Evolutionary conservation across 1,140 invertebrate genomes (phyloP).

Genomic region (Dinothrombium tinctorium): DNA sequence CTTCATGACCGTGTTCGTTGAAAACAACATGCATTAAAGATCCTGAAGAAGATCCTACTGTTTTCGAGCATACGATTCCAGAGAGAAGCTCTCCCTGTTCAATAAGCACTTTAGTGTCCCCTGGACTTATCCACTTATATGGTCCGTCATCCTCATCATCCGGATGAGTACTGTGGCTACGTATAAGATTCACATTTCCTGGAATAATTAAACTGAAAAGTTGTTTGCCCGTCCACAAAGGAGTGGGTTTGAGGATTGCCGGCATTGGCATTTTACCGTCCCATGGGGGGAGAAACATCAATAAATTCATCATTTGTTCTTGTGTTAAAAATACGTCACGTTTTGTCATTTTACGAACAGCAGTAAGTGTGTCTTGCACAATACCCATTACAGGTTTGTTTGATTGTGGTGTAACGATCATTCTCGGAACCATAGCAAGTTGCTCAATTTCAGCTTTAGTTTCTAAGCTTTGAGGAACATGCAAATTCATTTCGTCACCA

Average conservation of each 20-base stretch:
- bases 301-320: conserved; percentile 92
- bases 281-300: conserved; percentile 98
- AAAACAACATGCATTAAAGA: conserved; percentile 93
- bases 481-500: conserved; percentile 99
- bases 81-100: conserved; percentile 83
- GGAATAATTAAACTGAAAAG: conserved; percentile 95
- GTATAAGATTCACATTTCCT: conserved; percentile 90
- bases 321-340: conserved; percentile 72
- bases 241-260: conserved; percentile 90
- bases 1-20: conserved; percentile 85
- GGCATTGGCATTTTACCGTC: conserved; percentile 96
- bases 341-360: conserved; percentile 98
- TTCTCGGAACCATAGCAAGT: conserved; percentile 82
- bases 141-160: conserved; percentile 96
- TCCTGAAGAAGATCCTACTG: conserved; percentile 82
- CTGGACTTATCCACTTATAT: conserved; percentile 98
- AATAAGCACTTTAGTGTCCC: conserved; percentile 87
- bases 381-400: conserved; percentile 99
- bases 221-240: conserved; percentile 93
- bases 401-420: conserved; percentile 85
- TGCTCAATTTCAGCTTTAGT: conserved; percentile 95
- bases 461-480: conserved; percentile 97
- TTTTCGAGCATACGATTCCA: conserved; percentile 93
- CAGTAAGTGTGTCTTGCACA: conserved; percentile 93
- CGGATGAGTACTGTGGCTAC: conserved; percentile 85